Conservation (phyloP, 2,797 vertebrate species). For the Heterohyrax brucei region DNA sequence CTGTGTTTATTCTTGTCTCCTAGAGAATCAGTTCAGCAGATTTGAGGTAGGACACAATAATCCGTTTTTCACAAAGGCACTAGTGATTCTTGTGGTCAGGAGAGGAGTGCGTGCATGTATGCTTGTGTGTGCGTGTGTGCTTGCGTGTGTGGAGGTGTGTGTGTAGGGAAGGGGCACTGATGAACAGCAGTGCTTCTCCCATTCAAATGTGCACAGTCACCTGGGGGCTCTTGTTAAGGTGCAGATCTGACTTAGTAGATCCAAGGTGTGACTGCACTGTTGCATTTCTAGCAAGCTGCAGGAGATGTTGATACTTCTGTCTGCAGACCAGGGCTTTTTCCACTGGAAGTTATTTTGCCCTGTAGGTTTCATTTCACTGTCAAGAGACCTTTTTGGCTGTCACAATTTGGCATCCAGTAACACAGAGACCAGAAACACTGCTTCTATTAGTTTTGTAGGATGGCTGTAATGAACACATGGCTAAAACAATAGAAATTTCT, state of each 20-base stretch:
- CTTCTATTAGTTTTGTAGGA: neutral
- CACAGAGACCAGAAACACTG: neutral
- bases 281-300: neutral
- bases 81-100: neutral
- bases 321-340: neutral
- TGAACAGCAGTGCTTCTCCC: rapidly evolving
- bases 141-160: too few relatives aligned
- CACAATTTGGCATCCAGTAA: neutral
- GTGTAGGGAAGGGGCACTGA: neutral
- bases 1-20: neutral
- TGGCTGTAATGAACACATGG: neutral
- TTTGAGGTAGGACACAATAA: neutral
- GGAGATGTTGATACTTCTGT: rapidly evolving
- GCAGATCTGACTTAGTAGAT: neutral
- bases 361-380: neutral
- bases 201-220: neutral
- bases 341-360: neutral
- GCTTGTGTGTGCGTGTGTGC: neutral
- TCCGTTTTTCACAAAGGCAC: neutral
- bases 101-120: neutral
- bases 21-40: neutral
- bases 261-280: neutral
- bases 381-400: neutral
- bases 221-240: neutral
- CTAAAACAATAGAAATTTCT: neutral